phyloP scores from a whole-genome alignment of 2,888 invertebrate species.

The Listrodromus nycthemerus region DNA sequence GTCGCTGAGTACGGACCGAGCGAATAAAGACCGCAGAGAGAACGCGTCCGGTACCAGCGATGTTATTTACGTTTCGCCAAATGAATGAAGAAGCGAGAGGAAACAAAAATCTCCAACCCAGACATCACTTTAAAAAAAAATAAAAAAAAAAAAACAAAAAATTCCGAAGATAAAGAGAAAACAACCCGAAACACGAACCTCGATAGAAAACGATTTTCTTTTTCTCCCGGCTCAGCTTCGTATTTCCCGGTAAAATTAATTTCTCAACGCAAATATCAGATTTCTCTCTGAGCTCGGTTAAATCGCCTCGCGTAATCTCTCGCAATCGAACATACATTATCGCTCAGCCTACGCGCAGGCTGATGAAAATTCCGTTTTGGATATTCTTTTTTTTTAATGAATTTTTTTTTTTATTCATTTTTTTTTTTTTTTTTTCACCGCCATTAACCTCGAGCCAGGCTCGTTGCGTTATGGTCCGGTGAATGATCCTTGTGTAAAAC shows the following conservation, averaged over 20 bases:
- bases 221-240: not conserved
- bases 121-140: not conserved
- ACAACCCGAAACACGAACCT: not conserved
- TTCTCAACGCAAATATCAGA: slow-evolving; percentile 17
- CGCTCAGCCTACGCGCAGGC: slow-evolving; percentile 56
- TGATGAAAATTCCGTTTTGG: slow-evolving; percentile 69
- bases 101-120: not conserved
- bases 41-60: slow-evolving; percentile 56
- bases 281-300: not conserved
- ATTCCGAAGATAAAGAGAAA: not conserved
- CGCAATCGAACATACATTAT: slow-evolving; percentile 62
- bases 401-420: not conserved
- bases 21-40: slow-evolving; percentile 54
- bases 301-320: slow-evolving; percentile 38
- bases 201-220: not conserved
- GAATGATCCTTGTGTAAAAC: slow-evolving; percentile 72
- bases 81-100: not conserved
- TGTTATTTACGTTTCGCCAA: slow-evolving; percentile 25
- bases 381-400: slow-evolving; percentile 41
- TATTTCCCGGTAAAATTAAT: not conserved
- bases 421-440: slow-evolving; percentile 53
- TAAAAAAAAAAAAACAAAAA: not conserved
- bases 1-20: slow-evolving; percentile 54
- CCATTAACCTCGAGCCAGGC: slow-evolving; percentile 68
- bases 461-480: slow-evolving; percentile 71